Percentiles rank a stretch among this genome's conserved stretches.
Conservation (phyloP, 2,797 vertebrate species). For the Coendou prehensilis region DNA sequence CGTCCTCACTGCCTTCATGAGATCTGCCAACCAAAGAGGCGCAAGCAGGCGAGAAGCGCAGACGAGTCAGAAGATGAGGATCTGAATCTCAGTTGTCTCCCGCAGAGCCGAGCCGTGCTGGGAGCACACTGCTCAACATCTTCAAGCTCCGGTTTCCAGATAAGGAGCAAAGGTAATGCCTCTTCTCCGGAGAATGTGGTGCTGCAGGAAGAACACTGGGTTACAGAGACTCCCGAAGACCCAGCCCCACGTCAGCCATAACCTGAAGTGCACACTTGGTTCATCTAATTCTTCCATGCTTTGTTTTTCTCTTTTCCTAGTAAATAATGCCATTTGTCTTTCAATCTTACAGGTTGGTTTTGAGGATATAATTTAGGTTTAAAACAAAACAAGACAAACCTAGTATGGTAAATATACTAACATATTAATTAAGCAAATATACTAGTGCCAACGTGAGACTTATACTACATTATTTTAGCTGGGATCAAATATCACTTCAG, state of each 20-base stretch:
- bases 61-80: background rate
- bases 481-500: constrained; percentile 6
- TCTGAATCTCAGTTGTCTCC: background rate
- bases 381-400: background rate
- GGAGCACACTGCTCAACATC: background rate
- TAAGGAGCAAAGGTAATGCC: background rate
- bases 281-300: background rate
- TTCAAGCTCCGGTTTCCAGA: background rate
- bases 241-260: background rate
- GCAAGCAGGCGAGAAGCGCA: background rate
- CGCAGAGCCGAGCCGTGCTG: background rate
- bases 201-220: background rate
- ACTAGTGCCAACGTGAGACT: constrained; percentile 1
- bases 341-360: background rate
- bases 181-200: background rate
- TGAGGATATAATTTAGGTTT: background rate
- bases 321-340: constrained; percentile 31
- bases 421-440: background rate
- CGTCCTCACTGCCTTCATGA: background rate
- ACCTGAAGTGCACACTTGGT: background rate
- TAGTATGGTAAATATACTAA: background rate
- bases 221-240: background rate
- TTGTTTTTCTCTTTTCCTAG: background rate
- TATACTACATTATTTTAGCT: background rate
- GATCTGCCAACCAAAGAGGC: background rate